phyloP scores from a whole-genome alignment of 2,113 vertebrate species.

The Sinocyclocheilus grahami region DNA sequence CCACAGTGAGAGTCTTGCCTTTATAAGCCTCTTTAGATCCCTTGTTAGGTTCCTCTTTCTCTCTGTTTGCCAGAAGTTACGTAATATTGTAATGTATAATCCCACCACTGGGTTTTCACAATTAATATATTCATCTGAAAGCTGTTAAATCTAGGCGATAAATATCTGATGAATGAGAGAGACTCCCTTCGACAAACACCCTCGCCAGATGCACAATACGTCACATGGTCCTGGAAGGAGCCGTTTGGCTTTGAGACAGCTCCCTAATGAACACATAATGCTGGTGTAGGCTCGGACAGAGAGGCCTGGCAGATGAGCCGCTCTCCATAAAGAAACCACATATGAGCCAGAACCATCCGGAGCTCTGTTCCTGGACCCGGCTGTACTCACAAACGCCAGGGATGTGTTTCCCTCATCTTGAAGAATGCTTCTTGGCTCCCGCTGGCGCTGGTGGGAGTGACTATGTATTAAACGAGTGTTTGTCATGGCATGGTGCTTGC shows the following conservation, averaged over 20 bases:
- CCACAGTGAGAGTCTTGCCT: not conserved
- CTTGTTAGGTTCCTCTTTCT: constrained; percentile 15
- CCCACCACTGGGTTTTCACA: constrained; percentile 5
- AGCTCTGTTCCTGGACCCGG: constrained; percentile 21
- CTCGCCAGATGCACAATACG: constrained; percentile 12
- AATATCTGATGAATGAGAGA: constrained; percentile 25
- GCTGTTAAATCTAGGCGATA: constrained; percentile 6
- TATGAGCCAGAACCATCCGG: constrained; percentile 45
- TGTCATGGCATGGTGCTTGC: constrained; percentile 33
- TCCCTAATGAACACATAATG: constrained; percentile 10
- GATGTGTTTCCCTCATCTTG: constrained; percentile 45
- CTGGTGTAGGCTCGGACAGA: constrained; percentile 1
- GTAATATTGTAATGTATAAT: constrained; percentile 10
- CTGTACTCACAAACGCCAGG: constrained; percentile 27
- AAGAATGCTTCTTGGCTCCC: constrained; percentile 29
- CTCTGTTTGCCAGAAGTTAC: not conserved
- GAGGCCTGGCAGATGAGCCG: constrained; percentile 24
- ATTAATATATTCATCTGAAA: not conserved
- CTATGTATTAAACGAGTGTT: constrained; percentile 48
- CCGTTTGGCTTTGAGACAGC: constrained; percentile 16
- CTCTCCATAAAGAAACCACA: constrained; percentile 41
- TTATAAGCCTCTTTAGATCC: constrained; percentile 6
- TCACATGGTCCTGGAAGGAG: constrained; percentile 5
- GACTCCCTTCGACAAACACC: not conserved
- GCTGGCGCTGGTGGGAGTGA: constrained; percentile 9